These are phyloP conservation scores for Alauda arvensis DNA, from an alignment of 2,797 vertebrate genomes.

Conservation along the genomic window DNA sequence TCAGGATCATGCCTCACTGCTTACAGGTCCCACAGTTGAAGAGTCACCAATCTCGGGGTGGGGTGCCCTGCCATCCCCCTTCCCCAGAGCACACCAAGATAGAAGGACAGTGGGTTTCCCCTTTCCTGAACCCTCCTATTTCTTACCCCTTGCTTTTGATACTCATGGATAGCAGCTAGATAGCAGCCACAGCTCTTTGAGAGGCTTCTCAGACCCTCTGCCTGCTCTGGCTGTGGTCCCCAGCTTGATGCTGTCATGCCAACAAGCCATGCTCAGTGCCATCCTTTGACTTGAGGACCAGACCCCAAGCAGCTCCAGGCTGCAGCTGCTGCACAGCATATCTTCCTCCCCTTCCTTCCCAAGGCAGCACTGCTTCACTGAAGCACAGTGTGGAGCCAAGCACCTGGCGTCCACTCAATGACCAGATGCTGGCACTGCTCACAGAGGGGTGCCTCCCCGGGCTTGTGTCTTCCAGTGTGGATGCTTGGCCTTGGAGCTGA, in stretches of 20 bases:
- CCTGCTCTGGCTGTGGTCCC: not conserved
- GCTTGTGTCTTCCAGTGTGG: not conserved
- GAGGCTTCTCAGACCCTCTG: not conserved
- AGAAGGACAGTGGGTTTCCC: not conserved
- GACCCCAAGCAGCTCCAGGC: not conserved
- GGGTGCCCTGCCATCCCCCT: not conserved
- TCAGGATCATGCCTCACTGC: not conserved
- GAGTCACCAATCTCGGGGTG: not conserved
- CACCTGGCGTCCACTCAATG: not conserved
- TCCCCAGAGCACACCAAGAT: not conserved
- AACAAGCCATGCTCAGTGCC: not conserved
- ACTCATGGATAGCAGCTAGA: not conserved
- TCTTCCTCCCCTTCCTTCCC: not conserved
- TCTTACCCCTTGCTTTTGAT: not conserved
- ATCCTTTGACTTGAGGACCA: not conserved
- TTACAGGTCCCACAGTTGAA: not conserved
- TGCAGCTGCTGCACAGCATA: not conserved
- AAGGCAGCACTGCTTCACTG: rapidly evolving
- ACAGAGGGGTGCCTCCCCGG: constrained; percentile 45
- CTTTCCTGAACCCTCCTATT: not conserved
- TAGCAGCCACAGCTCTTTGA: not conserved
- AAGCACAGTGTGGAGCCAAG: not conserved
- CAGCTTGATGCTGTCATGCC: not conserved
- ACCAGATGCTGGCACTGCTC: constrained; percentile 67
- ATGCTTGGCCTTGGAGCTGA: constrained; percentile 15